A percentile compares a stretch with the other conserved stretches of the same genome.
Conservation (phyloP, 92 coral and sea anemone species). For the Epizoanthus fatuus region DNA sequence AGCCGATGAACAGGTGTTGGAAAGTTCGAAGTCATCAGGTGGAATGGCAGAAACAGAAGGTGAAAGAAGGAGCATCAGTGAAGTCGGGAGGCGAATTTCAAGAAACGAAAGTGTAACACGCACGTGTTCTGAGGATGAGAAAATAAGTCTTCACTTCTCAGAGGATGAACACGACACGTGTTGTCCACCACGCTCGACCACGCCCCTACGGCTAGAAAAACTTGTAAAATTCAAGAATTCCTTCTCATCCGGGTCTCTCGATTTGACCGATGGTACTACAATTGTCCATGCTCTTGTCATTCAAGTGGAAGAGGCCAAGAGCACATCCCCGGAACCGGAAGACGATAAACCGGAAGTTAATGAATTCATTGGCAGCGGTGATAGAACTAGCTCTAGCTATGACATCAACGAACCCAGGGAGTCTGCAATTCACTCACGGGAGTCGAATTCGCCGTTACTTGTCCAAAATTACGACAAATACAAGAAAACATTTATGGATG, state of each 20-base stretch:
- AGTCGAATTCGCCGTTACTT: neutral
- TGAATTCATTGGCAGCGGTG: neutral
- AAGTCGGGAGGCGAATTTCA: slow-evolving; percentile 23
- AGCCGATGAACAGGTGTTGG: slow-evolving; percentile 6
- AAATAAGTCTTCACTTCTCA: slow-evolving; percentile 85
- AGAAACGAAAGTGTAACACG: slow-evolving; percentile 61
- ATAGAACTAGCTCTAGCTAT: neutral
- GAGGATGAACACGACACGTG: slow-evolving; percentile 69
- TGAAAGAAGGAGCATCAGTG: neutral
- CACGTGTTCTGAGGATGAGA: slow-evolving; percentile 81
- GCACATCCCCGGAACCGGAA: neutral
- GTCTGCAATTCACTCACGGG: neutral
- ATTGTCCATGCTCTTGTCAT: neutral
- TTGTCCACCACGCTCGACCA: slow-evolving; percentile 42
- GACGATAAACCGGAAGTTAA: neutral
- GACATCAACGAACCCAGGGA: neutral
- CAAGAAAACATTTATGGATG: neutral
- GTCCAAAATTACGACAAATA: neutral
- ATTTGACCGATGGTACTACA: neutral
- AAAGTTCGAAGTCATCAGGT: neutral
- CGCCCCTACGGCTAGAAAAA: slow-evolving; percentile 50
- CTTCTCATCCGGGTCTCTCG: slow-evolving; percentile 53
- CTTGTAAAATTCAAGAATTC: slow-evolving; percentile 67
- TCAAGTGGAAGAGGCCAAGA: slow-evolving; percentile 15
- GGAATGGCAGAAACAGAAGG: neutral